phyloP scores from a whole-genome alignment of 2,797 vertebrate genomes.

The Alcedo atthis region DNA sequence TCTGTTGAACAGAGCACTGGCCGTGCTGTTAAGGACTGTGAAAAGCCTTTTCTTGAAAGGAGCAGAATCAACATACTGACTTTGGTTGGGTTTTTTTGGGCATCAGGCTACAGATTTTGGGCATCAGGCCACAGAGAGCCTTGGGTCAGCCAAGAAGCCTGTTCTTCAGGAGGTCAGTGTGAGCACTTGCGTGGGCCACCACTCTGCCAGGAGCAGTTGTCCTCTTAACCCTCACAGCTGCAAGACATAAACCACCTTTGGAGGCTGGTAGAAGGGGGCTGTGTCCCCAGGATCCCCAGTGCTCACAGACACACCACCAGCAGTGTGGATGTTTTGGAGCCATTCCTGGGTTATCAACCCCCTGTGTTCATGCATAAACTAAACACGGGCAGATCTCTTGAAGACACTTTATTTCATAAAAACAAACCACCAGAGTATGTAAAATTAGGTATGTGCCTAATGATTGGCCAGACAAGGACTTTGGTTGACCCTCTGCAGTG shows the following conservation, averaged over 20 bases:
- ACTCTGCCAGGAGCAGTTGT: not conserved
- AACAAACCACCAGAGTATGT: accelerated
- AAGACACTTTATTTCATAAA: not conserved
- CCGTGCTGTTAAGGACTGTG: not conserved
- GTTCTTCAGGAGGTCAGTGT: not conserved
- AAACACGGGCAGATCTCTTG: not conserved
- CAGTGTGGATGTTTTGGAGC: not conserved
- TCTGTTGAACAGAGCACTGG: not conserved
- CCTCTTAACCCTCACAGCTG: not conserved
- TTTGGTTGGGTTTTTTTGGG: not conserved
- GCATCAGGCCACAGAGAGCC: not conserved
- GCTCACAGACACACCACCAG: not conserved
- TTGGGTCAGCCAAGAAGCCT: not conserved
- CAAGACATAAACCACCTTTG: not conserved
- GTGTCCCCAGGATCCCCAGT: not conserved
- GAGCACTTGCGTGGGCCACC: accelerated
- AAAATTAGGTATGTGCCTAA: not conserved
- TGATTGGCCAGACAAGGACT: not conserved
- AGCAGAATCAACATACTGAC: not conserved
- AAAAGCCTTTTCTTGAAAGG: not conserved
- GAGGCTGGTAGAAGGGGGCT: not conserved
- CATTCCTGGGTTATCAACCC: not conserved
- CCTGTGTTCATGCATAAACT: not conserved
- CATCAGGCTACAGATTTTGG: not conserved
- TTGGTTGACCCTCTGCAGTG: not conserved